phyloP scores from a whole-genome alignment of 2,113 vertebrate species.

The Pelvicachromis taeniatus region DNA sequence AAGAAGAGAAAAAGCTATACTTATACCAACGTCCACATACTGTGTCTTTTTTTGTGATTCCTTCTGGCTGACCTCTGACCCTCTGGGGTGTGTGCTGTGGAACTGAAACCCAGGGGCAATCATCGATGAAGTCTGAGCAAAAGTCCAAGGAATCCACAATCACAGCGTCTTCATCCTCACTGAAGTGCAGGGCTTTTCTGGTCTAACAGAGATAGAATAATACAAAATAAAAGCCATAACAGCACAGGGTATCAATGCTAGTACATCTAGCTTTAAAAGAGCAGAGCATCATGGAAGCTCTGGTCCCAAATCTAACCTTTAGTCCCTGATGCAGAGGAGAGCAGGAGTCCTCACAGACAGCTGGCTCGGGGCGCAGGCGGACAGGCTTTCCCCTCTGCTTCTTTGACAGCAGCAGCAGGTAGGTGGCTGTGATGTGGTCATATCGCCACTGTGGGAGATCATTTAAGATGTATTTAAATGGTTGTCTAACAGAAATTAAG shows the following conservation, averaged over 20 bases:
- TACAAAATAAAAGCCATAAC: background rate
- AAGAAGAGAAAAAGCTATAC: background rate
- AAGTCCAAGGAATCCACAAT: slow-evolving; percentile 70
- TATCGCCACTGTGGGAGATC: slow-evolving; percentile 82
- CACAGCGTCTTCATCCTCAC: slow-evolving; percentile 51
- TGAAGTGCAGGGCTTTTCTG: slow-evolving; percentile 53
- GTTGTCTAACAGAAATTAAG: background rate
- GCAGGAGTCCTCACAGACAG: background rate
- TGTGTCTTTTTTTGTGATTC: background rate
- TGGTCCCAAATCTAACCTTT: slow-evolving; percentile 64
- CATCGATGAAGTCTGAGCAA: slow-evolving; percentile 58
- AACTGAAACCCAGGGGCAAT: slow-evolving; percentile 40
- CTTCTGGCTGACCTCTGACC: slow-evolving; percentile 38
- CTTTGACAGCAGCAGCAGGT: slow-evolving; percentile 87
- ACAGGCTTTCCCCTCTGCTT: slow-evolving; percentile 82
- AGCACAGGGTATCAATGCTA: background rate
- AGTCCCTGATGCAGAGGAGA: slow-evolving; percentile 44
- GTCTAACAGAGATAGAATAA: slow-evolving; percentile 33
- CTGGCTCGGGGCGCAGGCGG: slow-evolving; percentile 59
- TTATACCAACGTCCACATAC: slow-evolving; percentile 5
- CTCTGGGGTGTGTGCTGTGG: slow-evolving; percentile 14
- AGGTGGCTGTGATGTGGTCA: slow-evolving; percentile 86
- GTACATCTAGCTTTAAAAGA: background rate
- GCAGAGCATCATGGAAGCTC: background rate
- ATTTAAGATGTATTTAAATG: background rate